Conservation (phyloP, 2,888 invertebrate species). For the Nysson spinosus region DNA sequence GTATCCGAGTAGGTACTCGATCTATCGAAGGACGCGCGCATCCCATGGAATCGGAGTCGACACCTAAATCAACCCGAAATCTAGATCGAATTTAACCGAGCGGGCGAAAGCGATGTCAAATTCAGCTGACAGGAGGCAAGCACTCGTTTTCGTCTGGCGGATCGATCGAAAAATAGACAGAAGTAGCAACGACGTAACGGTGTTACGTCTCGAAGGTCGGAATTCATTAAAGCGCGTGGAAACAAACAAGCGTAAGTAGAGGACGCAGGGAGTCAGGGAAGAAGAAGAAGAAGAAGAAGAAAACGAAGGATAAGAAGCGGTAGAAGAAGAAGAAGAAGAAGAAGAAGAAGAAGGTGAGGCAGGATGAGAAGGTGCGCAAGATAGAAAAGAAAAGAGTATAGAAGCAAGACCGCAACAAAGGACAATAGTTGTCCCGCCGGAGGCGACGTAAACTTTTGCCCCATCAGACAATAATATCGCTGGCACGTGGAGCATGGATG, state of each 20-base stretch:
- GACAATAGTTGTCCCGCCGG: constrained; percentile 50
- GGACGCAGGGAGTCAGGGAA: constrained; percentile 11
- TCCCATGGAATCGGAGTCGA: background rate
- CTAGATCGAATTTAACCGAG: background rate
- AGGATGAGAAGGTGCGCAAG: constrained; percentile 25
- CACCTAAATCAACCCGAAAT: background rate
- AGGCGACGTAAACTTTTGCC: constrained; percentile 54
- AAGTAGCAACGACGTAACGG: constrained; percentile 40
- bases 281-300: constrained; percentile 14
- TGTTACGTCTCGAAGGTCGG: constrained; percentile 51
- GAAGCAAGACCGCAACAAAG: constrained; percentile 49
- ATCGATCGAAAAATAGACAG: constrained; percentile 24
- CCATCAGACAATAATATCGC: constrained; percentile 65
- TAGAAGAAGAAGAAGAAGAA: constrained; percentile 30
- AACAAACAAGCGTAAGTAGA: constrained; percentile 49
- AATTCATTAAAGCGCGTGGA: constrained; percentile 54
- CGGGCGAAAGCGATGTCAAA: background rate
- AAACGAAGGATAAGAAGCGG: constrained; percentile 22
- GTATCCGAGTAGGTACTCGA: too few relatives aligned
- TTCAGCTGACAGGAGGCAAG: background rate
- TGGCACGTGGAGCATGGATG: constrained; percentile 30
- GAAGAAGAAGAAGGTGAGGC: constrained; percentile 24
- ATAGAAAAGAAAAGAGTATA: constrained; percentile 34
- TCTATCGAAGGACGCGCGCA: too few relatives aligned
- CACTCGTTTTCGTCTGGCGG: background rate